Conservation (phyloP, 2,113 vertebrate genomes). For the Patagioenas fasciata region DNA sequence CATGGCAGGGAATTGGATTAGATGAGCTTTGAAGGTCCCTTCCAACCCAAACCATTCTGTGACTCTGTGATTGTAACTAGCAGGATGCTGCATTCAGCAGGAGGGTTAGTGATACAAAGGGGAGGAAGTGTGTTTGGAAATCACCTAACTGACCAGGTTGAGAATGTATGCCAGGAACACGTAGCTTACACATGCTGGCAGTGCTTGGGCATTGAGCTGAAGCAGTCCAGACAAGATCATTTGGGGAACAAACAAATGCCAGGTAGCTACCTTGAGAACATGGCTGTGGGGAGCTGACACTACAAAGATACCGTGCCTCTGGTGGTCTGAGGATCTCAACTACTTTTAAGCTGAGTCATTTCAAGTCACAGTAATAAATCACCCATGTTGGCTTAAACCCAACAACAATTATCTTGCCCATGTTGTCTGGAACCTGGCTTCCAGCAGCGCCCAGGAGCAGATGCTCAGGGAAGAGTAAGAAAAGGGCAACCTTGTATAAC, state of each 20-base stretch:
- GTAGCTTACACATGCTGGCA: not conserved
- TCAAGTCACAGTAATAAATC: not conserved
- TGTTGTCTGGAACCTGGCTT: not conserved
- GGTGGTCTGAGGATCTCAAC: not conserved
- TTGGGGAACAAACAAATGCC: not conserved
- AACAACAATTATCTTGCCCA: not conserved
- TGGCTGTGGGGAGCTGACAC: not conserved
- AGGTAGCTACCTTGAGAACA: not conserved
- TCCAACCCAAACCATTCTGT: too few species aligned
- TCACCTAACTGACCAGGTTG: not conserved
- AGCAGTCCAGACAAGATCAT: not conserved
- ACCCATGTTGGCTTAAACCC: not conserved
- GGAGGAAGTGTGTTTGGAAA: not conserved
- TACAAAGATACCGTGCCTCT: fast-evolving
- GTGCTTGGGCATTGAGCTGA: not conserved
- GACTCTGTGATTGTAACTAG: too few species aligned
- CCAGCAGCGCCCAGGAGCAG: not conserved
- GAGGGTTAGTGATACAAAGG: not conserved
- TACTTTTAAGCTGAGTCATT: not conserved
- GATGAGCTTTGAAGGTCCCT: too few species aligned
- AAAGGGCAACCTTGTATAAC: not conserved
- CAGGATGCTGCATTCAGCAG: not conserved
- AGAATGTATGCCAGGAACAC: not conserved
- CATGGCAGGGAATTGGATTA: too few species aligned
- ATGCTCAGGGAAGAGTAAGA: not conserved